These are phyloP conservation scores for Martes martes DNA, from an alignment of 2,113 vertebrate species.

Conservation along the genomic window DNA sequence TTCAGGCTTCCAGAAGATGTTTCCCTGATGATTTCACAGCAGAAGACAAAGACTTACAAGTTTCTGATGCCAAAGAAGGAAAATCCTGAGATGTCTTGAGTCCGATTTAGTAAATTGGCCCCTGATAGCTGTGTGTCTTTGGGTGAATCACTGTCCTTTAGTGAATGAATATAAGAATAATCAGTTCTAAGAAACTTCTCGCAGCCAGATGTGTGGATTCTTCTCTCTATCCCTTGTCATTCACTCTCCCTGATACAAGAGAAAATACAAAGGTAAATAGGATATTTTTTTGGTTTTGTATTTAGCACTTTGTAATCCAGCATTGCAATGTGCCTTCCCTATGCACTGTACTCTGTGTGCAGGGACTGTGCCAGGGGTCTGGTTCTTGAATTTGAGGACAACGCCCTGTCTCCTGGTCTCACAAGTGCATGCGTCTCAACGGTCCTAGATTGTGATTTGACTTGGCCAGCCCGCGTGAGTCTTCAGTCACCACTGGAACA, in stretches of 20 bases:
- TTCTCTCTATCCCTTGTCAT: neutral
- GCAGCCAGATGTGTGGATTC: neutral
- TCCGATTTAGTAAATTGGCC: neutral
- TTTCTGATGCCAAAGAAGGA: neutral
- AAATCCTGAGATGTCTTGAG: neutral
- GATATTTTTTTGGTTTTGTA: neutral
- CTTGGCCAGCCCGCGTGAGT: neutral
- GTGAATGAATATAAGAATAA: neutral
- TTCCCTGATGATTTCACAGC: slow-evolving; percentile 35
- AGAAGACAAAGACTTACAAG: slow-evolving; percentile 27
- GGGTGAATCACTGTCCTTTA: neutral
- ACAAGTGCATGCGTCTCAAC: neutral
- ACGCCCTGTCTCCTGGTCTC: neutral
- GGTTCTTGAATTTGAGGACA: neutral
- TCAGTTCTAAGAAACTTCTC: neutral
- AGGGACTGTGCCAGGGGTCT: neutral
- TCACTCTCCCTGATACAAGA: neutral
- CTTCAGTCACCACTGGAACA: neutral
- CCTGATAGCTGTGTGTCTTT: neutral
- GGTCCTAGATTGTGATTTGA: neutral
- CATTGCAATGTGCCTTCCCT: neutral
- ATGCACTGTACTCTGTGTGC: neutral
- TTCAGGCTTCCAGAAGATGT: neutral
- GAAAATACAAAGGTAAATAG: neutral
- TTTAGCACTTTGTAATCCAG: neutral